phyloP scores from a whole-genome alignment of 2,797 vertebrate species.

The Naso thynnoides region DNA sequence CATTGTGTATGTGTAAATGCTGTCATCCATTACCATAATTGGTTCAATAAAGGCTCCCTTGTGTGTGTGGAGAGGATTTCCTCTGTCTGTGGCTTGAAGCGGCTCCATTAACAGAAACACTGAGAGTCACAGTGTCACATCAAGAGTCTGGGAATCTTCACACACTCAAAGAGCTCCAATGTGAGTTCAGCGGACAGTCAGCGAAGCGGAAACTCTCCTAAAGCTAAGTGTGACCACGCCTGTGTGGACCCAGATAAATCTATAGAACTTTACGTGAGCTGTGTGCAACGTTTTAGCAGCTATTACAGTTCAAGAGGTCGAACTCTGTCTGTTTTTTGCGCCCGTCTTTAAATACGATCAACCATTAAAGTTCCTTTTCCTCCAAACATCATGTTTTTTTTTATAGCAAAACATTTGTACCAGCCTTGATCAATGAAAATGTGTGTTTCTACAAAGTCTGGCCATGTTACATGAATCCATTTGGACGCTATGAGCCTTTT shows the following conservation, averaged over 20 bases:
- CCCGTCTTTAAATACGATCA: not conserved
- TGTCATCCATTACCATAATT: slow-evolving; percentile 48
- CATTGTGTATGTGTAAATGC: slow-evolving; percentile 42
- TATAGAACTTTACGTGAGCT: no score
- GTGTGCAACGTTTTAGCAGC: no score
- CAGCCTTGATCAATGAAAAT: no score
- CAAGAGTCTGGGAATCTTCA: slow-evolving; percentile 39
- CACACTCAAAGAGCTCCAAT: slow-evolving; percentile 9
- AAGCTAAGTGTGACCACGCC: not conserved
- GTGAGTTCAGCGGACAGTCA: not conserved
- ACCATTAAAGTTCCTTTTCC: not conserved
- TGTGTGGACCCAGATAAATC: no score
- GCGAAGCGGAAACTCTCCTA: not conserved
- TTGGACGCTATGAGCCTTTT: no score
- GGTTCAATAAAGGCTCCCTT: slow-evolving; percentile 65
- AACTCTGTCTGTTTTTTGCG: no score
- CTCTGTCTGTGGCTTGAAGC: slow-evolving; percentile 63
- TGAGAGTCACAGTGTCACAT: slow-evolving; percentile 52
- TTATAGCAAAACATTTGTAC: no score
- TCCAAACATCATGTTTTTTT: no score
- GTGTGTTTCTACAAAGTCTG: no score
- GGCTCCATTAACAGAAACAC: slow-evolving; percentile 55
- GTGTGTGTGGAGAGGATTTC: slow-evolving; percentile 63
- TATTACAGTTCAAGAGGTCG: no score
- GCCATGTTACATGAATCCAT: no score